Evolutionary conservation across 92 coral and sea anemone genomes (phyloP), one percentile per base, ranked within the genome.

Genomic region (Ricordea florida): DNA sequence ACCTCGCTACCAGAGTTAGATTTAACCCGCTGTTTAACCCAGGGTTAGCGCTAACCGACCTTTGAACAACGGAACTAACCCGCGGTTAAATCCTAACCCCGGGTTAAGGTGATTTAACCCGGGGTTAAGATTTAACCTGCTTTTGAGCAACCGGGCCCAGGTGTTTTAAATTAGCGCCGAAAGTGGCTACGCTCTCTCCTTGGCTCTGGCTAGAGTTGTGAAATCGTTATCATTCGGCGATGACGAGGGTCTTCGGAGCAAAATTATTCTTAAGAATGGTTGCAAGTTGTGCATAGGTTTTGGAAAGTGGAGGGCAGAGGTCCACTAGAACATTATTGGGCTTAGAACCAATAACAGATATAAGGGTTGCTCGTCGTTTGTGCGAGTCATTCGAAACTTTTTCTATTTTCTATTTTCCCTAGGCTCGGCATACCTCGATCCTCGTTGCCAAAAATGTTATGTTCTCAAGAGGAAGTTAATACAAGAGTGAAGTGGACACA

Each of bases 341-440:
- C n/a, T 62, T 79, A 30, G 81, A 73, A 7, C 78, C 78, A 47
- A 80, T 71, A 24, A 72, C 78, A 20, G 76, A 85, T 30, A 74
- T 57, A 0, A 83, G 46, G 37, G 56, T 82, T 17, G 82, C 82
- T 34, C 75, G 46, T 11, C 79, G 83, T 33, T 76, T 57, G 79
- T 76, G 51, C 23, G 78, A 60, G n/a, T 34, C 29, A 9, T 33
- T 11, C 0, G 88, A 33, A 21, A 66, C 73, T 6, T 22, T 49
- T 10, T 65, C 65, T n/a, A 76, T 81, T 82, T 62, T 82, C 87
- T 18, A 82, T 71, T 57, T 73, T 82, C 4, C 81, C 87, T 21
- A 82, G 27, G 44, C 31, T 81, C 6, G 69, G 38, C 87, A 81
- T 59, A 27, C 29, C 11, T 35, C 16, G 17, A 35, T 46, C 38